These are phyloP conservation scores for Tigriopus californicus DNA, from an alignment of 2,888 invertebrate genomes.

Conservation along the genomic window DNA sequence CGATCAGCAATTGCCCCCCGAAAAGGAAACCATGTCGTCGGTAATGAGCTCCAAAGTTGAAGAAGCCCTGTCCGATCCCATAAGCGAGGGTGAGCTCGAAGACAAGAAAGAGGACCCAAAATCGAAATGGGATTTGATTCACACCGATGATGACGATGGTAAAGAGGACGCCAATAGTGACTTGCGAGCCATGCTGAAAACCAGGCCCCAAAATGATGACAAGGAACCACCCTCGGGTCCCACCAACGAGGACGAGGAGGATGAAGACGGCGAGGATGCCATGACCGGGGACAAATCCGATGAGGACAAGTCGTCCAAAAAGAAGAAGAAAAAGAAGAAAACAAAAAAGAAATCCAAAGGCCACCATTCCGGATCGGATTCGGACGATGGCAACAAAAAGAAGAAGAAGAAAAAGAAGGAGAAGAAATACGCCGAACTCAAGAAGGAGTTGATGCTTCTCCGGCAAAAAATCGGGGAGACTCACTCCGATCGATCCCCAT, in stretches of 20 bases:
- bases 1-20: neutral
- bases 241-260: neutral
- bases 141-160: neutral
- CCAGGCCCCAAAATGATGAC: neutral
- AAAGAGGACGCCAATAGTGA: neutral
- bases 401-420: constrained; percentile 7
- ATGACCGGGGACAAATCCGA: neutral
- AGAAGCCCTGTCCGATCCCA: neutral
- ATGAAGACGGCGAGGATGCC: neutral
- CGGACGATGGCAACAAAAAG: neutral
- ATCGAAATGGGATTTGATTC: neutral
- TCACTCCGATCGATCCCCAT: neutral
- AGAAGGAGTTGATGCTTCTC: neutral
- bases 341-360: neutral
- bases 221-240: neutral
- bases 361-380: neutral
- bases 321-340: neutral
- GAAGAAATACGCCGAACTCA: neutral
- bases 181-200: neutral
- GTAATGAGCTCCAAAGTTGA: neutral
- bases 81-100: neutral
- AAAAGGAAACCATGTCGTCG: too few relatives aligned
- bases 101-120: neutral
- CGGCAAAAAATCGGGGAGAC: neutral
- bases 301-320: neutral